phyloP scores from a whole-genome alignment of 2,113 vertebrate species.

The Ctenodactylus gundi region DNA sequence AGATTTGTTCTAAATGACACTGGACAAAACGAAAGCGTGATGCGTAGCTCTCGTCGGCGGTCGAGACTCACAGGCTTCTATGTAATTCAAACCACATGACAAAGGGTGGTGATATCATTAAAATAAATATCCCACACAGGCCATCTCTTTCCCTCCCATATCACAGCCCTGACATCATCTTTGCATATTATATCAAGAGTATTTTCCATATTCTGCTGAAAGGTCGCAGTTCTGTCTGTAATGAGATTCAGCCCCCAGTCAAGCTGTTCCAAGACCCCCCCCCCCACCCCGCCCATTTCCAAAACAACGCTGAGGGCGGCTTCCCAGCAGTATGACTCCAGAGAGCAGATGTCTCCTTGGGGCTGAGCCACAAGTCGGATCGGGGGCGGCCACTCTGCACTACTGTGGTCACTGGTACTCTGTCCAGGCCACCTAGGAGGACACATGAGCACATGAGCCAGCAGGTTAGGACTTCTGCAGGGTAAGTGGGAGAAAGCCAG shows the following conservation, averaged over 20 bases:
- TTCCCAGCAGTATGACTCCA: conserved; percentile 74
- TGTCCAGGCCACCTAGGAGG: background rate
- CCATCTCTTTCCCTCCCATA: conserved; percentile 73
- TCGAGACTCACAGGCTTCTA: conserved; percentile 79
- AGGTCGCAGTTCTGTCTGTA: conserved; percentile 80
- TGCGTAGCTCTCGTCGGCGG: conserved; percentile 58
- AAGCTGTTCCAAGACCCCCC: conserved; percentile 74
- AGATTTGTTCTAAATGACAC: conserved; percentile 66
- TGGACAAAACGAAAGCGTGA: conserved; percentile 71
- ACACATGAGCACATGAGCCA: background rate
- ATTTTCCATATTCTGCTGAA: conserved; percentile 76
- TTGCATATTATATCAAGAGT: conserved; percentile 77
- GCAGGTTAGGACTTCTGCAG: background rate
- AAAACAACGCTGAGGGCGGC: conserved; percentile 59
- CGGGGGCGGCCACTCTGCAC: background rate
- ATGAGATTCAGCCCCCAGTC: conserved; percentile 77
- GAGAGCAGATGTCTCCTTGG: conserved; percentile 72
- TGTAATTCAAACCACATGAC: conserved; percentile 82
- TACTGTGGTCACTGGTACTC: background rate
- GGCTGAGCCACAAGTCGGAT: conserved; percentile 59
- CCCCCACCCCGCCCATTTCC: conserved; percentile 73
- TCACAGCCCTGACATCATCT: conserved; percentile 81
- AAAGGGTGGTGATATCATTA: conserved; percentile 81
- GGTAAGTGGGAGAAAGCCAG: background rate
- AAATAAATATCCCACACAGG: conserved; percentile 81